Evolutionary conservation across 2,797 vertebrate genomes (phyloP), one percentile per base, ranked within the genome.

Genomic region (Pseudochromis fuscus): DNA sequence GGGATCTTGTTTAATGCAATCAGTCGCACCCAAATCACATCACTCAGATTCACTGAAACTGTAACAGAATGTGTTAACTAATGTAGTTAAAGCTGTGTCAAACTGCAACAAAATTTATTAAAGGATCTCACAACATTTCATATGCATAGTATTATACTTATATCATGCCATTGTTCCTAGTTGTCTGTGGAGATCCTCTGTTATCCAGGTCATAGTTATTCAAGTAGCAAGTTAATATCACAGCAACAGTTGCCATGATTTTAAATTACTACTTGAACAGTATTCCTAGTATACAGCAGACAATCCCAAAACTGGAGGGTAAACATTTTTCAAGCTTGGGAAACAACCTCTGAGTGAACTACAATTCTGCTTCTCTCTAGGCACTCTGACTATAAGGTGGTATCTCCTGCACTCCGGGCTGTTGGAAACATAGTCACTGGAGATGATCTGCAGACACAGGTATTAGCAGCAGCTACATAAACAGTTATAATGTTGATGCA

Each of bases 351-450:
- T 25, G 7, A 59, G 10, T 10, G 15, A 40, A 67, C 12, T 55
- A 2, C 1, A 27, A 57, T 59, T 62, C 18, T 79, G 48, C 49
- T 80, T 65, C 55, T 24, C 67, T 83, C 4, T 50, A 98, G 97
- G 95, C 96, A 98, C 83, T 92, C 95, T 68, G 97, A 98, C 90
- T 97, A 97, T 88, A 98, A 98, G 86, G 97, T 98, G 82, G 96
- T 97, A n/a, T 98, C 97, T 16, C 96, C 97, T 89, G 96, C 97
- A 49, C 90, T 99, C 81, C 94, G 97, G 88, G 97, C 96, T 48
- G 97, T 98, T 85, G 97, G 97, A 82, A 99, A 99, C 91, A 97
- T 98, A 79, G 97, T 98, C 69, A 98, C 97, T 65, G 97, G 97
- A 79, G 97, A 98, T 89, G 96, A 98, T 91, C 94, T 97, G 74